Conservation (phyloP, 2,888 invertebrate genomes). For the Melipona bicolor region DNA sequence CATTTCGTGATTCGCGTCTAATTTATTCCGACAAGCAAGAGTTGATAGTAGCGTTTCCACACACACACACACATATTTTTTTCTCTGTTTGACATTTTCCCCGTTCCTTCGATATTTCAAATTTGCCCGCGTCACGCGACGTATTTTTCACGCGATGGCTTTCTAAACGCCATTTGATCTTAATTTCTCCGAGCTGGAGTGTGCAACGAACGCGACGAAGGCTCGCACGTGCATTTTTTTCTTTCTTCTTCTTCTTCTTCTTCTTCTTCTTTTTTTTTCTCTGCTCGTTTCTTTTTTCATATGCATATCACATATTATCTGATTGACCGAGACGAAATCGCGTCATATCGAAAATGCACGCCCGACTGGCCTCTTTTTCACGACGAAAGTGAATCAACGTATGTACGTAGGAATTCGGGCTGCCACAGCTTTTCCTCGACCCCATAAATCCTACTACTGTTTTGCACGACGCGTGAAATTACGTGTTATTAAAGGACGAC, state of each 20-base stretch:
- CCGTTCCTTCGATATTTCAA: not conserved
- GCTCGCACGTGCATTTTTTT: not conserved
- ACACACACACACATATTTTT: not conserved
- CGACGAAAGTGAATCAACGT: conserved; percentile 19
- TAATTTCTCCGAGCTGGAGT: conserved; percentile 3
- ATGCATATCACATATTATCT: not conserved
- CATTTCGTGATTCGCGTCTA: conserved; percentile 19
- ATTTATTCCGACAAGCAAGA: conserved; percentile 31
- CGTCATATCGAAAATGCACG: conserved; percentile 1
- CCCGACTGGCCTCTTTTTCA: conserved; percentile 17
- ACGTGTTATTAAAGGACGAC: not conserved
- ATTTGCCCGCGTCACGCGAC: conserved; percentile 34
- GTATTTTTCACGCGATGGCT: conserved; percentile 33
- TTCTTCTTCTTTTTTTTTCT: not conserved
- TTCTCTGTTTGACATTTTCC: not conserved
- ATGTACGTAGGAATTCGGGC: not conserved
- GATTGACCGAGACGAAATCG: conserved; percentile 17
- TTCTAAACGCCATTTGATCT: conserved; percentile 28
- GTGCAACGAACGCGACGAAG: conserved; percentile 5
- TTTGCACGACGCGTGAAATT: not conserved
- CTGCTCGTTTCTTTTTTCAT: not conserved
- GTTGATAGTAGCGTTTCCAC: not conserved
- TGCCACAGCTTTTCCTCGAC: not conserved
- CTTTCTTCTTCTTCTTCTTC: not conserved
- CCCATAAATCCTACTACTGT: conserved; percentile 15